Evolutionary conservation across 2,797 vertebrate species (phyloP), one percentile per base, ranked within the genome.

Genomic region (Pipistrellus pygmaeus): DNA sequence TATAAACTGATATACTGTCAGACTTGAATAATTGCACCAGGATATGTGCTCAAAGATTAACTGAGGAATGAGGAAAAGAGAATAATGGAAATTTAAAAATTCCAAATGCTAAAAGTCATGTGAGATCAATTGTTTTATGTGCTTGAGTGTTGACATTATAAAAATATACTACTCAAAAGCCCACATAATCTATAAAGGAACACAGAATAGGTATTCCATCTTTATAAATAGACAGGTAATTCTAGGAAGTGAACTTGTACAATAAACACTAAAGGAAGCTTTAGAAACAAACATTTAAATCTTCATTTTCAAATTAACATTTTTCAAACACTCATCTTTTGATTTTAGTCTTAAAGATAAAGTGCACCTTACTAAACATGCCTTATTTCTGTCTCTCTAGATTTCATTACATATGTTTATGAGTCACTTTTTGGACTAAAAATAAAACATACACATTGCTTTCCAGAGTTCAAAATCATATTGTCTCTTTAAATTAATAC

Each of bases 281-380:
- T 76, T 44, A 80, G 55, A 97, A 73, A 80, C 15, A 90, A 71
- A 81, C 27, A 73, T 41, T 91, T 92, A 93, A 92, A 95, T 91
- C 57, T 93, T 93, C 62, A 60, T 91, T 89, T 88, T 82, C 53
- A 72, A 88, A 35, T 51, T 84, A 92, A 80, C 18, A 53, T 85
- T 89, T 91, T 90, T 35, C 27, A 72, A 93, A 95, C 90, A 41
- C 15, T 17, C 48, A 23, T 90, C 18, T 48, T 82, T 85, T 92
- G 41, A 93, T 82, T 94, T 91, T 51, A 77, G 25, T 75, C 30
- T 83, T 95, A 86, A 38, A 94, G 85, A 90, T 46, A 38, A 12
- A 91, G 84, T 81, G 25, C 27, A 72, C 18, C 8, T 72, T 73
- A 89, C 21, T 88, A 86, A 91, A 53, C 38, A 8, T 90, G 51